Conservation (phyloP, 2,113 vertebrate species). For the Rhea pennata region DNA sequence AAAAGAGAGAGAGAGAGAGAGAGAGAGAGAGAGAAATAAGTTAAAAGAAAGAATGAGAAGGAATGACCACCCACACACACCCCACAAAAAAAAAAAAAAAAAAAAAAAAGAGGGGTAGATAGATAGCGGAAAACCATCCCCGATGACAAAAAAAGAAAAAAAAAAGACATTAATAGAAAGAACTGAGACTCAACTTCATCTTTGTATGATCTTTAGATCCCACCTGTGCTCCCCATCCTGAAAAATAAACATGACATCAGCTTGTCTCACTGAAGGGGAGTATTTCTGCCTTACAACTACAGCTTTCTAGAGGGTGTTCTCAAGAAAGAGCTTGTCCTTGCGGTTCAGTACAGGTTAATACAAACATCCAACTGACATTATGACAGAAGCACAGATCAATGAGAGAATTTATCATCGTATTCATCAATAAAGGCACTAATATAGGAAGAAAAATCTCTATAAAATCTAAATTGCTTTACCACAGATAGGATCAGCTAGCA, state of each 20-base stretch:
- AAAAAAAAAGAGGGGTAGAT: neutral
- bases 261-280: neutral
- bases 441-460: neutral
- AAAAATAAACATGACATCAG: neutral
- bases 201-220: neutral
- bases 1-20: neutral
- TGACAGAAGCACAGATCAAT: neutral
- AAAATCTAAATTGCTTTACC: neutral
- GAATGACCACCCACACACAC: no score
- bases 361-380: neutral
- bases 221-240: neutral
- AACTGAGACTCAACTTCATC: neutral
- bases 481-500: neutral
- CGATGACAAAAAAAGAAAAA: neutral
- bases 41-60: neutral
- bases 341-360: neutral
- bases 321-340: neutral
- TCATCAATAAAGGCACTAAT: neutral
- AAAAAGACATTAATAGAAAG: neutral
- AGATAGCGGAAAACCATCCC: neutral
- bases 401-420: neutral
- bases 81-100: neutral
- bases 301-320: neutral
- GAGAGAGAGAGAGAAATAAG: no score
- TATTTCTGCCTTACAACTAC: neutral